Evolutionary conservation across 2,113 vertebrate genomes (phyloP), one percentile per base, ranked within the genome.

Genomic region (Myotis davidii): DNA sequence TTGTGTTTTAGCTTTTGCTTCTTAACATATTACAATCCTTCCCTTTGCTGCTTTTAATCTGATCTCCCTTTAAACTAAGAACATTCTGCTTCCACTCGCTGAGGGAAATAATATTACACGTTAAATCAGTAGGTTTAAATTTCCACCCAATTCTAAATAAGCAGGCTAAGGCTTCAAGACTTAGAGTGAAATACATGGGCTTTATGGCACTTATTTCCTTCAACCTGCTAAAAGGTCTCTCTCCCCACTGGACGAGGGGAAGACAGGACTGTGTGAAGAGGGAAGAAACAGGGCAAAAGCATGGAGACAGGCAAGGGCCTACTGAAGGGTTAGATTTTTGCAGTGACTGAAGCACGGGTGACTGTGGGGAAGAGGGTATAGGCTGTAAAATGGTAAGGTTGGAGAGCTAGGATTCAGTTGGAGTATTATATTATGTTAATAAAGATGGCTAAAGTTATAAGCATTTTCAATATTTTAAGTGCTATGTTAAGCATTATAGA

Each of bases 1-100:
- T 34, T 56, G 42, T 65, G 85, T 81, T 52, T 93, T 59, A 90
- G 32, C 32, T 64, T 94, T 90, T 88, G 67, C 52, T 50, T 93
- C 61, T 70, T 72, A n/a, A 29, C 42, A 39, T 48, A 18, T 39
- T 76, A 85, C 23, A 83, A 20, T 67, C 32, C 12, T 81, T 79
- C 39, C 10, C 5, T 76, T 90, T 89, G 45, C 13, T 84, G 34
- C 67, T 78, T 90, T 90, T 73, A 67, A 79, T 95, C 45, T 29
- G 25, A 78, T 88, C 11, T 90, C n/a, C 37, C 32, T 83, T 27
- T 77, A 82, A 85, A 12, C 13, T 29, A 74, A 81, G 72, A 96
- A 59, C 10, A 21, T 20, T 77, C 25, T 56, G 67, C 27, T 87
- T 23, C 20, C 11, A 45, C 10, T 94, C 64, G 17, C 11, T 25